Evolutionary conservation across 2,797 vertebrate species (phyloP).

Genomic region (Cyprinella venusta): DNA sequence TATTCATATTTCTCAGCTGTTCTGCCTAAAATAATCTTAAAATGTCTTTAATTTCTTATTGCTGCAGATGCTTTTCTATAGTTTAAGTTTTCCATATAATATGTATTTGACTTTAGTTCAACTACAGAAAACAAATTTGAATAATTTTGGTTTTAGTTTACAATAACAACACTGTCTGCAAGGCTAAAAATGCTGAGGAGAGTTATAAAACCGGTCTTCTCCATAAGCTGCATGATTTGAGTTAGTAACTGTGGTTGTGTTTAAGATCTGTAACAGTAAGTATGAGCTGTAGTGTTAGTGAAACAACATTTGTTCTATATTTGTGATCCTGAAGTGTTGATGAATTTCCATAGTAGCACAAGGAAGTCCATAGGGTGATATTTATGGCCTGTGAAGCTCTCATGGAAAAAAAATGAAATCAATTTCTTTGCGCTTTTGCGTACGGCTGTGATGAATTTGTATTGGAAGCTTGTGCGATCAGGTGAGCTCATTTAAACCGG

Average conservation of each 20-base stretch:
- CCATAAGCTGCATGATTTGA: background rate
- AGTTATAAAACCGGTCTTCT: background rate
- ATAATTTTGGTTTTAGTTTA: background rate
- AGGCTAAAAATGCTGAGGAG: background rate
- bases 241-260: background rate
- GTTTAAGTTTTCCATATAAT: background rate
- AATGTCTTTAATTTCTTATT: background rate
- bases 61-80: background rate
- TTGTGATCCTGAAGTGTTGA: background rate
- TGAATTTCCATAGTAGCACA: background rate
- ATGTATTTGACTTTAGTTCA: background rate
- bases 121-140: background rate
- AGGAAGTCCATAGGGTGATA: background rate
- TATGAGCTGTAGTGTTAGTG: background rate
- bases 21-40: background rate
- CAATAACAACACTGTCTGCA: background rate
- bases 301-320: background rate
- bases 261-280: background rate
- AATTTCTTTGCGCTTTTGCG: background rate
- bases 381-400: conserved; percentile 29
- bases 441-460: conserved; percentile 1
- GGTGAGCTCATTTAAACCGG: conserved; percentile 16
- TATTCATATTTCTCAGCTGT: background rate
- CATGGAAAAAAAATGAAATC: background rate
- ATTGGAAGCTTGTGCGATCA: conserved; percentile 1